These are phyloP conservation scores for Procavia capensis DNA, from an alignment of 2,113 vertebrate species.

Conservation along the genomic window DNA sequence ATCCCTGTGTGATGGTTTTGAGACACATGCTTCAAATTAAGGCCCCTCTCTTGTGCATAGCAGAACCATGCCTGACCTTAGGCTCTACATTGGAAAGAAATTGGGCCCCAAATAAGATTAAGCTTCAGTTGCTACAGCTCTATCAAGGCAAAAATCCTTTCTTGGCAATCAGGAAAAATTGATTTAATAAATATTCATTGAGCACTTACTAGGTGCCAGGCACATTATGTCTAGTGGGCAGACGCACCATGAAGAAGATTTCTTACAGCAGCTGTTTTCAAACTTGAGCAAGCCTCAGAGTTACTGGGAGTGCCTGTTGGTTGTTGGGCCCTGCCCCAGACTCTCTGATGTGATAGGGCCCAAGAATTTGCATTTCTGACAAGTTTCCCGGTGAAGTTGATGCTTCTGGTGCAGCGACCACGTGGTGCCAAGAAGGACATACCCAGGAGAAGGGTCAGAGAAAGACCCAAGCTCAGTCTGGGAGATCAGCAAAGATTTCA, in stretches of 20 bases:
- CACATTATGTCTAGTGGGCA: not conserved
- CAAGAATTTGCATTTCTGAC: not conserved
- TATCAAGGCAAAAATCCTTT: not conserved
- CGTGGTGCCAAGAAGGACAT: rapidly evolving
- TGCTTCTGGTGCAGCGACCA: not conserved
- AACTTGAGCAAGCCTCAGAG: not conserved
- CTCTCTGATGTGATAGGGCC: not conserved
- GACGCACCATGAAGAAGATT: not conserved
- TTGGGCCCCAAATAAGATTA: not conserved
- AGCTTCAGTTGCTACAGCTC: not conserved
- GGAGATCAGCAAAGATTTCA: not conserved
- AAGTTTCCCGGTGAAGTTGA: not conserved
- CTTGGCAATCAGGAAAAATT: not conserved
- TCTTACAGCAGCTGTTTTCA: not conserved
- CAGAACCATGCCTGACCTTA: not conserved
- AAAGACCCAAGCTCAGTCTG: not conserved
- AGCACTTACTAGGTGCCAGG: not conserved
- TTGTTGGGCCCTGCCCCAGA: not conserved
- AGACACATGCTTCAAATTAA: not conserved
- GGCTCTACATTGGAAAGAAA: not conserved
- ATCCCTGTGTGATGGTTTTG: not conserved
- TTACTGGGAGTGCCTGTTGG: not conserved
- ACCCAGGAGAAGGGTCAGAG: not conserved
- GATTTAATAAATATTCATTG: not conserved
- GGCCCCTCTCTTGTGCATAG: not conserved